These are phyloP conservation scores for Chrysolina haemoptera DNA, from an alignment of 2,888 invertebrate genomes.

Conservation along the genomic window DNA sequence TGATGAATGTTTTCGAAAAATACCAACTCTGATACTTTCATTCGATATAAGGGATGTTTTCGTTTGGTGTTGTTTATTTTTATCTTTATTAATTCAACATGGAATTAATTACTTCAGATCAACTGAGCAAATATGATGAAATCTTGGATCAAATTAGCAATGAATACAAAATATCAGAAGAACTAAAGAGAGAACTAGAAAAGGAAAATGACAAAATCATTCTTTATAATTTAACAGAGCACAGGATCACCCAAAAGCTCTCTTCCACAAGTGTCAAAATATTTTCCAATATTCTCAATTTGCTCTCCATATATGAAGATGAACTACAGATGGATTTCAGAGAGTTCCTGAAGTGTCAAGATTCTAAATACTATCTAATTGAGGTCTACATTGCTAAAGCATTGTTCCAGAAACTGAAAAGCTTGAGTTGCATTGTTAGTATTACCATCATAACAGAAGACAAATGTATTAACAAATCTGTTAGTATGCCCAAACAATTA, in stretches of 20 bases:
- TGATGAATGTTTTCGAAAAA: too few species aligned
- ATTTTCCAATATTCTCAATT: conserved; percentile 58
- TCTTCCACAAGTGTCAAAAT: conserved; percentile 62
- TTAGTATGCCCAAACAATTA: conserved; percentile 42
- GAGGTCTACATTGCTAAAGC: conserved; percentile 60
- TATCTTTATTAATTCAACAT: conserved; percentile 41
- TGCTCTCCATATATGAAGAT: conserved; percentile 57
- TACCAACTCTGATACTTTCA: too few species aligned
- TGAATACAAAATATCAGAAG: conserved; percentile 58
- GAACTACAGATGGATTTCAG: conserved; percentile 52
- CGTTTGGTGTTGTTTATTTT: too few species aligned
- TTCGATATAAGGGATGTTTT: too few species aligned
- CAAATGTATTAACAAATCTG: conserved; percentile 42
- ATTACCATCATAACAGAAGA: conserved; percentile 50
- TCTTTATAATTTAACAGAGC: conserved; percentile 53
- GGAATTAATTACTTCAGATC: conserved; percentile 54
- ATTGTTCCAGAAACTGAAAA: conserved; percentile 58
- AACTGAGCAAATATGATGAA: conserved; percentile 57
- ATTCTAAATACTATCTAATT: conserved; percentile 61
- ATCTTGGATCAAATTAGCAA: conserved; percentile 61
- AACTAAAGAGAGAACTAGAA: conserved; percentile 55
- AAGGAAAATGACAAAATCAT: conserved; percentile 57
- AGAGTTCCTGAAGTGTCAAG: conserved; percentile 40
- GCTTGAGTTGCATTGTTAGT: conserved; percentile 57
- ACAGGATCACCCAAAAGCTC: conserved; percentile 53